phyloP scores from a whole-genome alignment of 2,888 invertebrate genomes.

The Drosophila buzzatii region DNA sequence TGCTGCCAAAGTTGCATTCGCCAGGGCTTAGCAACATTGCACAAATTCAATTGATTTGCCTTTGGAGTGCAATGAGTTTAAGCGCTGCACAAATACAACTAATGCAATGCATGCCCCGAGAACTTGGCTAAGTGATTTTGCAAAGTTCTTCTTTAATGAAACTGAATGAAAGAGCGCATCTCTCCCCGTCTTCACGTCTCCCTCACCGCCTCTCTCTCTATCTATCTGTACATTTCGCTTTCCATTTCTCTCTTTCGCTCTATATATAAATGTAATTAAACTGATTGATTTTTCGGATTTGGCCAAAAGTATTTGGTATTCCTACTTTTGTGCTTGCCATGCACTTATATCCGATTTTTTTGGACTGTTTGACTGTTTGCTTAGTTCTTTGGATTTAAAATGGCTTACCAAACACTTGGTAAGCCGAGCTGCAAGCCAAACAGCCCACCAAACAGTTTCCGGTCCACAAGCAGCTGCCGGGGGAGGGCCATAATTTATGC shows the following conservation, averaged over 20 bases:
- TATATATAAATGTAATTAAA: slow-evolving; percentile 51
- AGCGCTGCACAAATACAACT: slow-evolving; percentile 68
- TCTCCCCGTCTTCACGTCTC: not conserved
- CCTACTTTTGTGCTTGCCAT: slow-evolving; percentile 26
- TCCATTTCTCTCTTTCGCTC: not conserved
- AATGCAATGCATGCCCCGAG: slow-evolving; percentile 58
- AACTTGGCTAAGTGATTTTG: slow-evolving; percentile 62
- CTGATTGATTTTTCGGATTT: slow-evolving; percentile 57
- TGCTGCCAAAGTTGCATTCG: slow-evolving; percentile 25
- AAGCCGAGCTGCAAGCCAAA: not conserved
- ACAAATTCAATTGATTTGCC: slow-evolving; percentile 71
- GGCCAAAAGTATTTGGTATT: slow-evolving; percentile 10
- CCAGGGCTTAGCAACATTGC: slow-evolving; percentile 56
- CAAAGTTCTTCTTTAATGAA: slow-evolving; percentile 48
- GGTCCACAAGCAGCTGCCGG: not conserved
- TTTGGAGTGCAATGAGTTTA: slow-evolving; percentile 60
- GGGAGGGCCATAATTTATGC: slow-evolving; percentile 54
- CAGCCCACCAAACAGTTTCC: slow-evolving; percentile 4
- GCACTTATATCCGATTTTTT: slow-evolving; percentile 21
- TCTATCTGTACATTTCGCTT: not conserved
- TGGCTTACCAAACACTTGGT: slow-evolving; percentile 36
- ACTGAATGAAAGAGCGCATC: slow-evolving; percentile 27
- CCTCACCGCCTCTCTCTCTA: not conserved
- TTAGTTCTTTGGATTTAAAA: slow-evolving; percentile 40
- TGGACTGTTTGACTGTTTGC: slow-evolving; percentile 18